Base-by-base conservation (phyloP, 2,888 invertebrate species). In the Hirtodrosophila confusa region DNA sequence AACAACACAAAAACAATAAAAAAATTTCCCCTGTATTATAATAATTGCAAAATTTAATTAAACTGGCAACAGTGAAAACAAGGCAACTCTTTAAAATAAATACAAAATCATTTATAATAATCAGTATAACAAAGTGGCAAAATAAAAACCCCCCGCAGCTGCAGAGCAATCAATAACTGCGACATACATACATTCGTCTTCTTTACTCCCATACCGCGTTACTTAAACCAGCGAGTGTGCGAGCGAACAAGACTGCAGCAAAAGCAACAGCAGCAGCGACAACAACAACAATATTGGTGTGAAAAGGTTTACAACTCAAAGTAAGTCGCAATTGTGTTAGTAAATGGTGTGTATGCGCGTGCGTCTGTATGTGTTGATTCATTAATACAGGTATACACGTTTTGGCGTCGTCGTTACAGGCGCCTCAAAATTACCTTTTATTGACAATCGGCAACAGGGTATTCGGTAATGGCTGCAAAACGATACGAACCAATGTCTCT, bases 291-390 rank as follows among this genome's bases (percentile, higher is more conserved):
- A 49, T 40, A 72, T 67, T 70, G 69, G 74, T 75, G 78, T 68
- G 76, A 68, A 70, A 77, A 88, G 89, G 89, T 89, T 90, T 90
- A 88, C 80, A 88, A 87, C 84, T 82, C 72, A 84, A 88, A 89
- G 89, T 90, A 86, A 89, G 88, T 86, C 69, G 74, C 70, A 77
- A 70, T 68, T 78, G 78, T 73, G 51, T 74, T 68, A 29, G 79
- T 70, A 47, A 35, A 44, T 50, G n/a, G n/a, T n/a, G 37, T 47
- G 12, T 31, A 7, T 29, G 11, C 10, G n/a, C 36, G n/a, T 27
- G 36, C 33, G 33, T 35, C 39, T 54, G 35, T 36, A 31, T 75
- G 33, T 69, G 57, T 74, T 68, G 51, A 84, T 84, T 80, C 69
- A 80, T 76, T 71, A 73, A 80, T 69, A 68, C 65, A 75, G 72